Conservation (phyloP, 2,113 vertebrate species). For the Tapirus terrestris region DNA sequence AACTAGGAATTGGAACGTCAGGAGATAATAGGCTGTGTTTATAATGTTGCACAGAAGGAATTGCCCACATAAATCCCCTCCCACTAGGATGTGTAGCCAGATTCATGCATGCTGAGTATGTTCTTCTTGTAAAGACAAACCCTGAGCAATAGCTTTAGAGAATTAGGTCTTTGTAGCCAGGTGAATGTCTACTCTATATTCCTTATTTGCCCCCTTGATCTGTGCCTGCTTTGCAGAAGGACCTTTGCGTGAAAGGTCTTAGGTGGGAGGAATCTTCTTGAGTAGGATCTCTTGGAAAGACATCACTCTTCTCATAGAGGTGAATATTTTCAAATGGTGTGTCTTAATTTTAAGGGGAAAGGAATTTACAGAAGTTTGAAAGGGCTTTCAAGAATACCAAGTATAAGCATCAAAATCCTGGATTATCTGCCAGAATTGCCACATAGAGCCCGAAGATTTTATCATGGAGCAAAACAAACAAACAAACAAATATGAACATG, state of each 20-base stretch:
- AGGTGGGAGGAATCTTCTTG: not conserved
- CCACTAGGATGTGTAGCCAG: conserved; percentile 45
- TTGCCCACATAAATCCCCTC: conserved; percentile 74
- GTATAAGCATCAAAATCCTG: not conserved
- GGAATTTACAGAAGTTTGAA: conserved; percentile 15
- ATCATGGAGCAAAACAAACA: not conserved
- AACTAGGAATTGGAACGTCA: conserved; percentile 68
- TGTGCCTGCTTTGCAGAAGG: not conserved
- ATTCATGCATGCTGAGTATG: conserved; percentile 19
- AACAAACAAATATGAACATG: not conserved
- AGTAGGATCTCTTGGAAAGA: not conserved
- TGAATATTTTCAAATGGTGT: not conserved
- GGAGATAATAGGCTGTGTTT: conserved; percentile 76
- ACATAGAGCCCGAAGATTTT: not conserved
- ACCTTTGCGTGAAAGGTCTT: not conserved
- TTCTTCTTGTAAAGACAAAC: conserved; percentile 38
- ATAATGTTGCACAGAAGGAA: conserved; percentile 67
- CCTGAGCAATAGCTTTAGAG: not conserved
- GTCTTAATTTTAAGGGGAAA: conserved; percentile 30
- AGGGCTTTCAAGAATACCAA: not conserved
- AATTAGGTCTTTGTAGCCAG: conserved; percentile 5
- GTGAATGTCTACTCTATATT: not conserved
- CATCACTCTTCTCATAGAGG: not conserved
- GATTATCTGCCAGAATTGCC: not conserved
- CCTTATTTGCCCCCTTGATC: not conserved